Evolutionary conservation across 2,113 vertebrate species (phyloP), one percentile per base, ranked within the genome.

Genomic region (Chionis minor): DNA sequence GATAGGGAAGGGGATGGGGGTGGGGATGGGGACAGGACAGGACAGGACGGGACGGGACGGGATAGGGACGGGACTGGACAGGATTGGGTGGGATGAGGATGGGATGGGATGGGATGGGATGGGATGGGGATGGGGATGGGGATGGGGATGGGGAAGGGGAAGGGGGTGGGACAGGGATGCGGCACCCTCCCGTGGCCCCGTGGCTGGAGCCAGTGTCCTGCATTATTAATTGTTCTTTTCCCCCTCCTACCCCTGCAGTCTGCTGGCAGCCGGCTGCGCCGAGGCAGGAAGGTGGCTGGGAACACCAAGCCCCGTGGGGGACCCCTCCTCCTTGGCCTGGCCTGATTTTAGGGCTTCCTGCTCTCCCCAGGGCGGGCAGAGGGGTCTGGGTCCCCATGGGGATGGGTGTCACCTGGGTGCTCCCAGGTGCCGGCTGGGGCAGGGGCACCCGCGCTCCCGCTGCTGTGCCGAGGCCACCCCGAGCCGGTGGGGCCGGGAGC

Each of bases 191-290:
- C 23, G 6, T 7, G 44, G 13, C 18, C 12, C 52, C 15, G 32
- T 30, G 63, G 47, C 71, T 0, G 2, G 35, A 79, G 17, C 26
- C 16, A 4, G 9, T 2, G 2, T 30, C 17, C 45, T 30, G 42
- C 2, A 2, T 4, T n/a, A 8, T 6, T 8, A 12, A 14, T 16
- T 11, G 8, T 47, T 63, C 52, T 9, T 6, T 58, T 59, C 35
- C n/a, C 61, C 52, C 2, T 19, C 30, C 67, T 14, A 19, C 8
- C 73, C 63, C 58, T 13, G 18, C 26, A 58, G 13, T 40, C 24
- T 10, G 2, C 38, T 23, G 30, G 62, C 42, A 61, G 4, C 15
- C 0, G 0, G 6, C 83, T 61, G 20, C 3, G 1, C 0, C 0
- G 15, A 52, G 32, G 20, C 24, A 33, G 86, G 71, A 61, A 74